A percentile compares a stretch with the other conserved stretches of the same genome.
phyloP scores from a whole-genome alignment of 1,140 invertebrate species.

The Philopotamus ludificatus region DNA sequence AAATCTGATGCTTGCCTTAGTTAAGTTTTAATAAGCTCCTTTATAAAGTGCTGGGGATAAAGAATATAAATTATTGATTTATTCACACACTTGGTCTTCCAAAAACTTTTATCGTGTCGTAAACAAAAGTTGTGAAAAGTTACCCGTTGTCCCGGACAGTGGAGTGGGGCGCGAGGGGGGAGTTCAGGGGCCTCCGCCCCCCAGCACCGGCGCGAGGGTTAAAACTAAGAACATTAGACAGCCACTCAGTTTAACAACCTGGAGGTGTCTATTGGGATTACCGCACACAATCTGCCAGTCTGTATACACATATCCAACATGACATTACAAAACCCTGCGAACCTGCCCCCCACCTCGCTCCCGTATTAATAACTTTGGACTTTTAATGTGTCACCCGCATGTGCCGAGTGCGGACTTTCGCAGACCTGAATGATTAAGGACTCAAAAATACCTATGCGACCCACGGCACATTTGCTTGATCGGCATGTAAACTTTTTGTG shows the following conservation, averaged over 20 bases:
- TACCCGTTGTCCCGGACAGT: not conserved
- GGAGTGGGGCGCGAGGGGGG: not conserved
- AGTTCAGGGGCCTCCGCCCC: constrained; percentile 7
- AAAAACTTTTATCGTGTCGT: constrained; percentile 31
- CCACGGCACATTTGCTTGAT: not conserved
- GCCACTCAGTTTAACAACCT: constrained; percentile 42
- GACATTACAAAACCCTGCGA: constrained; percentile 30
- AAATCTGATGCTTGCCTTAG: not conserved
- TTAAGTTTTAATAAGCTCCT: constrained; percentile 12
- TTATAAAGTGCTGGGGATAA: not conserved
- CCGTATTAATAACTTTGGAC: constrained; percentile 37
- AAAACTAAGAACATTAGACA: constrained; percentile 42
- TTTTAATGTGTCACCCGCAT: constrained; percentile 34
- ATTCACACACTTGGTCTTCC: constrained; percentile 26
- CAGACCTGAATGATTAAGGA: not conserved
- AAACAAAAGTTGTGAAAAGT: constrained; percentile 27
- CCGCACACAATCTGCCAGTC: constrained; percentile 41
- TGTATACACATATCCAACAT: constrained; percentile 39
- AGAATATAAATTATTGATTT: constrained; percentile 28
- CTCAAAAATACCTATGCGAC: not conserved
- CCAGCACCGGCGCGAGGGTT: constrained; percentile 26
- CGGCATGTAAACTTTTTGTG: no score
- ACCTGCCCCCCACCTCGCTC: constrained; percentile 7
- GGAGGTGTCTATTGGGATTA: constrained; percentile 43
- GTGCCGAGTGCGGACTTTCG: not conserved